A percentile compares a stretch with the other conserved stretches of the same genome.
Evolutionary conservation across 2,888 invertebrate species (phyloP).

Genomic region (Macaria notata): DNA sequence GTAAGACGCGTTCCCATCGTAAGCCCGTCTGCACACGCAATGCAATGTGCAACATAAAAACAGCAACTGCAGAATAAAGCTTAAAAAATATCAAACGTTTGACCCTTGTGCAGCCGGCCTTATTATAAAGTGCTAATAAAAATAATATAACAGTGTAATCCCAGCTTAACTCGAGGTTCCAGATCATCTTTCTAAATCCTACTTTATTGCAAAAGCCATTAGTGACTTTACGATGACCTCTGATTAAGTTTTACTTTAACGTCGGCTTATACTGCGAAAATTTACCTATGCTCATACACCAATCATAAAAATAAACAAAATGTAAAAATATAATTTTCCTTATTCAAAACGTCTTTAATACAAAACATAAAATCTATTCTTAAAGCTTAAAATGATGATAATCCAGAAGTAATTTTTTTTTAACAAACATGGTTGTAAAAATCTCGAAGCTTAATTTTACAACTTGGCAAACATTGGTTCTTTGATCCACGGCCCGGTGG

Average conservation of each 20-base stretch:
- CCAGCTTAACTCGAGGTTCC: not conserved
- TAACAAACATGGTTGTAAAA: too few species aligned
- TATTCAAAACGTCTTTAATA: too few species aligned
- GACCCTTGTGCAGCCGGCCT: not conserved
- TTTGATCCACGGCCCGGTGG: conserved; percentile 21
- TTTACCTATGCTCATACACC: too few species aligned
- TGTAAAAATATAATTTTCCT: too few species aligned
- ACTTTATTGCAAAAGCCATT: conserved; percentile 2
- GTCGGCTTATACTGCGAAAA: too few species aligned
- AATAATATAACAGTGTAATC: not conserved
- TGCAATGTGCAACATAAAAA: conserved; percentile 18
- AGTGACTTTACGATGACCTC: too few species aligned
- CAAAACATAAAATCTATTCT: too few species aligned
- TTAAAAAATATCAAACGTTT: not conserved
- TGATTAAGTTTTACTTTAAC: too few species aligned
- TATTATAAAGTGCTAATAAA: not conserved
- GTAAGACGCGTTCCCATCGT: conserved; percentile 59
- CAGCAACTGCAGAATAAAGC: conserved; percentile 5
- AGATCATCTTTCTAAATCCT: not conserved
- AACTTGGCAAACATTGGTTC: not conserved
- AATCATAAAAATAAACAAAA: too few species aligned
- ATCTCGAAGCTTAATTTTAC: too few species aligned
- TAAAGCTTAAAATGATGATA: too few species aligned
- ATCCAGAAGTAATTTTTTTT: too few species aligned
- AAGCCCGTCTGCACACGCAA: conserved; percentile 43